Evolutionary conservation across 1,140 invertebrate genomes (phyloP).

Genomic region (Thaumatotibia leucotreta): DNA sequence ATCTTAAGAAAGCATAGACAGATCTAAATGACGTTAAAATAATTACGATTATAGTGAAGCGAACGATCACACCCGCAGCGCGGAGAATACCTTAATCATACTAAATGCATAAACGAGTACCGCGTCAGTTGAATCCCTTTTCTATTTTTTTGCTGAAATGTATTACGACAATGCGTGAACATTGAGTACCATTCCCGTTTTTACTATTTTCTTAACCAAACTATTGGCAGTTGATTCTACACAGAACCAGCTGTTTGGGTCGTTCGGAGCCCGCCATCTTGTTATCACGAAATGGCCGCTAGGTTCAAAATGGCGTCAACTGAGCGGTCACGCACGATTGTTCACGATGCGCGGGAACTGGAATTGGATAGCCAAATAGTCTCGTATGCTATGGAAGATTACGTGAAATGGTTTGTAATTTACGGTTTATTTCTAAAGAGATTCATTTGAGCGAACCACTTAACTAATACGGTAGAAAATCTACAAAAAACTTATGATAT

Average conservation of each 20-base stretch:
- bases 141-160: slow-evolving; percentile 53
- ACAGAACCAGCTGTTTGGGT: slow-evolving; percentile 55
- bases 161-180: slow-evolving; percentile 44
- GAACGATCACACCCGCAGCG: slow-evolving; percentile 63
- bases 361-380: slow-evolving; percentile 36
- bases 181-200: slow-evolving; percentile 59
- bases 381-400: slow-evolving; percentile 43
- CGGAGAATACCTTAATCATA: slow-evolving; percentile 56
- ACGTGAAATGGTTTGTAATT: slow-evolving; percentile 29
- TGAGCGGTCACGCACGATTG: slow-evolving; percentile 27
- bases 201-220: slow-evolving; percentile 31
- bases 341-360: slow-evolving; percentile 23
- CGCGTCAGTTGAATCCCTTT: slow-evolving; percentile 26
- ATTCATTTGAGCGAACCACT: slow-evolving; percentile 28
- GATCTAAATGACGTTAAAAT: slow-evolving; percentile 32
- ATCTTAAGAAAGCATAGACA: slow-evolving; percentile 33
- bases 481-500: not conserved
- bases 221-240: slow-evolving; percentile 51
- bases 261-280: slow-evolving; percentile 53
- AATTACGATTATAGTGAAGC: slow-evolving; percentile 48
- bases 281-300: slow-evolving; percentile 34
- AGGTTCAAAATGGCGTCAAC: slow-evolving; percentile 36
- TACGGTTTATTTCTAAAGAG: slow-evolving; percentile 16
- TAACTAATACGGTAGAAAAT: not conserved
- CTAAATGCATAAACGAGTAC: slow-evolving; percentile 53